Percentiles rank a stretch among this genome's conserved stretches.
Evolutionary conservation across 2,888 invertebrate species (phyloP).

Genomic region (Orthonevra nobilis): DNA sequence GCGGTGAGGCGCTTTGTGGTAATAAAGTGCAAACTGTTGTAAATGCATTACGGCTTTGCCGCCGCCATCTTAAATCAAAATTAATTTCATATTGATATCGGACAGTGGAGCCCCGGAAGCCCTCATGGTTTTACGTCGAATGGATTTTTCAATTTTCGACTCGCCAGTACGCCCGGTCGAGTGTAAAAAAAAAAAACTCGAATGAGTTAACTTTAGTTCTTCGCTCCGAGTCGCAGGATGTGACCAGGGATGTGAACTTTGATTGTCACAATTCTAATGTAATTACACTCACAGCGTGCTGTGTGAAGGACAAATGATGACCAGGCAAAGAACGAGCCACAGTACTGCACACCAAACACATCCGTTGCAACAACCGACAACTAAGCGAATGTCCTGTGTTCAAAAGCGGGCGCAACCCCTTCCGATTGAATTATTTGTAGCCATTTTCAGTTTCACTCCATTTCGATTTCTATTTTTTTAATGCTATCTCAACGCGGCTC

Average conservation of each 20-base stretch:
- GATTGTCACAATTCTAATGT: slow-evolving; percentile 67
- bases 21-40: slow-evolving; percentile 65
- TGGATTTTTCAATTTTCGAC: slow-evolving; percentile 64
- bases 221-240: slow-evolving; percentile 29
- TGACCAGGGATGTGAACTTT: slow-evolving; percentile 39
- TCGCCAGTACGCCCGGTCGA: slow-evolving; percentile 20
- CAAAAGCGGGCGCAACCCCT: too few relatives aligned
- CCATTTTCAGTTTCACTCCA: slow-evolving; percentile 32
- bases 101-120: neutral
- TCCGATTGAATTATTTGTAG: slow-evolving; percentile 64
- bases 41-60: slow-evolving; percentile 56
- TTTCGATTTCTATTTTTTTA: too few relatives aligned
- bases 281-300: slow-evolving; percentile 39
- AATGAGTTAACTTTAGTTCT: neutral
- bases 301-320: slow-evolving; percentile 23
- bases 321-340: too few relatives aligned
- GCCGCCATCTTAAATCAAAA: slow-evolving; percentile 68
- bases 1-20: slow-evolving; percentile 18
- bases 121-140: slow-evolving; percentile 20
- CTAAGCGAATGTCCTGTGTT: slow-evolving; percentile 46
- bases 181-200: slow-evolving; percentile 26
- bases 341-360: slow-evolving; percentile 34
- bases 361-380: slow-evolving; percentile 48
- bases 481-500: neutral
- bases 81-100: slow-evolving; percentile 61